Percentiles rank a stretch among this genome's conserved stretches.
These are phyloP conservation scores for Clistopyga incitator DNA, from an alignment of 2,888 invertebrate genomes.

Conservation along the genomic window DNA sequence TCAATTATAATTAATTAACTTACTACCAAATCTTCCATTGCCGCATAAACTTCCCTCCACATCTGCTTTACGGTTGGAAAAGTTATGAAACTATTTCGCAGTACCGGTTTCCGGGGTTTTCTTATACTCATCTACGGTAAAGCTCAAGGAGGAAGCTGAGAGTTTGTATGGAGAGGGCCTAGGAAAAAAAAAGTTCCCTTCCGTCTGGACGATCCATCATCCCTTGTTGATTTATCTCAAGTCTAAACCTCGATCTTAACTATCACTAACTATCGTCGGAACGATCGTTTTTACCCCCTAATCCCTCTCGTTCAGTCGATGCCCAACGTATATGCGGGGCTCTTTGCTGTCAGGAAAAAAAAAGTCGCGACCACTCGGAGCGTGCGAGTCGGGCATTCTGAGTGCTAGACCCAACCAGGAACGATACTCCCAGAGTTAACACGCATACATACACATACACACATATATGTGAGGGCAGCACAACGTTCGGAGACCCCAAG, in stretches of 20 bases:
- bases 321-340: not conserved
- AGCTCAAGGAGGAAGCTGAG: not conserved
- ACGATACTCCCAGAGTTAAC: constrained; percentile 21
- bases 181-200: constrained; percentile 3
- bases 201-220: constrained; percentile 31
- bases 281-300: constrained; percentile 2
- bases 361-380: constrained; percentile 9
- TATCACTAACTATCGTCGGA: constrained; percentile 24
- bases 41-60: not conserved
- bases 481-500: constrained; percentile 29
- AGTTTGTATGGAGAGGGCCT: not conserved
- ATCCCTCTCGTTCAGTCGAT: not conserved
- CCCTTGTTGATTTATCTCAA: constrained; percentile 19
- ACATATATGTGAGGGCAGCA: not conserved
- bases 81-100: not conserved
- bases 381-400: constrained; percentile 16
- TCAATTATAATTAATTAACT: not conserved
- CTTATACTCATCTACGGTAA: not conserved
- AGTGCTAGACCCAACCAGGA: constrained; percentile 3
- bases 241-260: constrained; percentile 8
- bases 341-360: constrained; percentile 7
- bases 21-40: not conserved
- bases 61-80: not conserved
- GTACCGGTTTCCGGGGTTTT: not conserved
- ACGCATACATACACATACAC: not conserved